A percentile compares a stretch with the other conserved stretches of the same genome.
phyloP scores from a whole-genome alignment of 2,113 vertebrate genomes.

The Mormyrus iriodes region DNA sequence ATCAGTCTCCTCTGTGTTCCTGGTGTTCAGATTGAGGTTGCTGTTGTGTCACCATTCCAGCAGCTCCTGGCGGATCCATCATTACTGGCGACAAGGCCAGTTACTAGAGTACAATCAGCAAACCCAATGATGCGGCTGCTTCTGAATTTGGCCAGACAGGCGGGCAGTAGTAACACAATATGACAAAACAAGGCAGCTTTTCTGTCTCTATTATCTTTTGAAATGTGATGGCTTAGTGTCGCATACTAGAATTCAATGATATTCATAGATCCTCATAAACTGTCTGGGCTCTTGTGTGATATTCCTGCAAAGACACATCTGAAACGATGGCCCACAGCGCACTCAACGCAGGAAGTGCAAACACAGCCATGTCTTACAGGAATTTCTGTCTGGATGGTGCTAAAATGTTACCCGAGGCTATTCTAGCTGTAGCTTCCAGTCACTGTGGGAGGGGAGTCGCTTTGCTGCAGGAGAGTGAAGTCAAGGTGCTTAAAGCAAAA shows the following conservation, averaged over 20 bases:
- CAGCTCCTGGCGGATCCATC: background rate
- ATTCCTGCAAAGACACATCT: slow-evolving; percentile 35
- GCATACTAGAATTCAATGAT: background rate
- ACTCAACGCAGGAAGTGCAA: slow-evolving; percentile 57
- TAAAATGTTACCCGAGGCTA: slow-evolving; percentile 47
- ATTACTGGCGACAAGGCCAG: background rate
- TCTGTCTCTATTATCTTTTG: background rate
- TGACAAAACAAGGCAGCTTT: background rate
- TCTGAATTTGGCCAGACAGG: background rate
- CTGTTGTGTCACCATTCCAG: background rate
- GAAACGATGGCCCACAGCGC: slow-evolving; percentile 41
- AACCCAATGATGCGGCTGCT: background rate
- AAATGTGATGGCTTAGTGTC: background rate
- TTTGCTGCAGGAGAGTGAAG: background rate
- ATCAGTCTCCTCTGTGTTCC: background rate
- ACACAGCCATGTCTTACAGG: slow-evolving; percentile 50
- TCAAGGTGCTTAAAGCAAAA: background rate
- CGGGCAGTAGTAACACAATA: background rate
- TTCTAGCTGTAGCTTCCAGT: slow-evolving; percentile 44
- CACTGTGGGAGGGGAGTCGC: background rate
- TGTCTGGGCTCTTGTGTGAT: slow-evolving; percentile 36
- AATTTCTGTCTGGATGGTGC: slow-evolving; percentile 43
- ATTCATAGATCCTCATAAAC: background rate
- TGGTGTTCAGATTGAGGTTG: background rate
- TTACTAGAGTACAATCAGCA: background rate